Base-by-base conservation (phyloP, 2,113 vertebrate species). In the Equus quagga region DNA sequence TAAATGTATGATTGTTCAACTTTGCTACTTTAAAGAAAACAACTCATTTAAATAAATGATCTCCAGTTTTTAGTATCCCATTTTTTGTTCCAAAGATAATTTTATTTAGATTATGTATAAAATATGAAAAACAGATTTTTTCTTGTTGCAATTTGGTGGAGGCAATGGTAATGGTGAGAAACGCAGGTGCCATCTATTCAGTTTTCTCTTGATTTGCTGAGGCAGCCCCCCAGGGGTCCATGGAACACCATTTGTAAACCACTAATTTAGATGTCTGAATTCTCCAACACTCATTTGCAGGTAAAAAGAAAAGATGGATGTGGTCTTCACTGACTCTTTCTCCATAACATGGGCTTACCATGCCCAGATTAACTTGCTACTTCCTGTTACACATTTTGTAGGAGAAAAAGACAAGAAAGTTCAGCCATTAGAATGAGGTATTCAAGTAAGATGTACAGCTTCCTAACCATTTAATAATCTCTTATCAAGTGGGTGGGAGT, bases 251-350 rank as follows among this genome's bases (percentile, higher is more conserved):
- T 73, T 85, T 91, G 41, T 28, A 85, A 95, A 81, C 2, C 9
- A 44, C 26, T 33, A 26, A 65, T 67, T 85, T 72, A 65, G 12
- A 54, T 78, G 5, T 24, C 12, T 82, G 21, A 89, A 76, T 91
- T 95, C 2, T 85, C 8, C 44, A 62, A 18, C 17, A 67, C 5
- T 44, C 12, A n/a, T 19, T 84, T 75, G 2, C 11, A 70, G 33
- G 11, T 41, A 51, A 89, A 96, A 86, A 92, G 31, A 51, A 85
- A 95, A 91, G 12, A 81, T 80, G 14, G 7, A 44, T 54, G 14
- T 69, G 46, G 1, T 36, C 31, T 33, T 26, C 9, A 73, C 6
- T 80, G 62, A 79, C 56, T 67, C 17, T 90, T 87, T 93, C 51
- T 93, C 31, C 4, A 9, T 18, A 23, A 21, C 17, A 62, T 24